Evolutionary conservation across 2,888 invertebrate species (phyloP).

Genomic region (Lumbricus terrestris): DNA sequence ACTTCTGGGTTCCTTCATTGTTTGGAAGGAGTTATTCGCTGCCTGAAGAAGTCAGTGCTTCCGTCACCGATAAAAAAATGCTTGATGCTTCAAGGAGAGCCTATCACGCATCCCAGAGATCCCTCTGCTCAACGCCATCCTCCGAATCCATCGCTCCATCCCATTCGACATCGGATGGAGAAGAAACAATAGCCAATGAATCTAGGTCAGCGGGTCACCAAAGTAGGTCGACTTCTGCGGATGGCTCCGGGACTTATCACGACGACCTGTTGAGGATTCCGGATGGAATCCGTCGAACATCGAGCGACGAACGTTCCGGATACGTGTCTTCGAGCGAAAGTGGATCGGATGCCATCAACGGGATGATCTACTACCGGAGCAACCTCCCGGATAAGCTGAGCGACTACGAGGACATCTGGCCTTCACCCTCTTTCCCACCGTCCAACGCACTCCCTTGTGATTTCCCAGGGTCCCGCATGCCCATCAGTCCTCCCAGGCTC

Average conservation of each 20-base stretch:
- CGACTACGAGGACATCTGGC: slow-evolving; percentile 16
- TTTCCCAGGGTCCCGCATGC: background rate
- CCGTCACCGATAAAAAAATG: too few relatives aligned
- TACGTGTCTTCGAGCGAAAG: background rate
- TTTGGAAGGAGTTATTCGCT: background rate
- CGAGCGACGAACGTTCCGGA: background rate
- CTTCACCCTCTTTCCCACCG: background rate
- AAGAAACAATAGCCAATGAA: background rate
- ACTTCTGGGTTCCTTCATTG: background rate
- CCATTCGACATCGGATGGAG: background rate
- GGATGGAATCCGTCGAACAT: background rate
- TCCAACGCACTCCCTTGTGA: background rate
- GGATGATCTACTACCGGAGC: slow-evolving; percentile 7
- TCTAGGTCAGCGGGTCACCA: background rate
- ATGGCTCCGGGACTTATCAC: background rate
- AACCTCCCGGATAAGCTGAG: background rate
- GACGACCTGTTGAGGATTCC: background rate
- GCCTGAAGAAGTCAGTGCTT: background rate
- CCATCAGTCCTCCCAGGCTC: background rate
- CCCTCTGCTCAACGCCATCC: background rate
- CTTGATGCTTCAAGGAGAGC: background rate
- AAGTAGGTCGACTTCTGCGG: background rate
- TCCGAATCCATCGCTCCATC: background rate
- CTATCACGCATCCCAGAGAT: background rate
- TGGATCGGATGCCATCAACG: background rate